Evolutionary conservation across 2,888 invertebrate species (phyloP).

Genomic region (Bruchidius siliquastri): DNA sequence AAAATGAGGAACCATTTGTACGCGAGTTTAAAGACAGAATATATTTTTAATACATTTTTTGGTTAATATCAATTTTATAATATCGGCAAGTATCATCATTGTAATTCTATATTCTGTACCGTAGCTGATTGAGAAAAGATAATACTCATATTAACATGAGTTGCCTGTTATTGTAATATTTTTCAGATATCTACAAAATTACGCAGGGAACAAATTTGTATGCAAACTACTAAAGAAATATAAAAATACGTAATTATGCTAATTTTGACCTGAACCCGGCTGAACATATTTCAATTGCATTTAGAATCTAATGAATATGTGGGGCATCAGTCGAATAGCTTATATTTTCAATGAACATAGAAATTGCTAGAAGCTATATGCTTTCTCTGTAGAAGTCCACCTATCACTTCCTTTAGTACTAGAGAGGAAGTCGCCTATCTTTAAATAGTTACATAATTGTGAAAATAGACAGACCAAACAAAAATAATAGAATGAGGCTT

Average conservation of each 20-base stretch:
- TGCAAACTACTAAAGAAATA: neutral
- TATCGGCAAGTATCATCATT: no score
- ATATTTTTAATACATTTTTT: no score
- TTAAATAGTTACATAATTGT: neutral
- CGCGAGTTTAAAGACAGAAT: no score
- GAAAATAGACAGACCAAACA: neutral
- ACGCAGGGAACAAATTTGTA: neutral
- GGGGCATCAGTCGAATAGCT: no score
- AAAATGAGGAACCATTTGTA: no score
- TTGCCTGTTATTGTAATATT: neutral
- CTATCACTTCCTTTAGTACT: neutral
- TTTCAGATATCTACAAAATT: neutral
- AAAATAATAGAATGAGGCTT: neutral
- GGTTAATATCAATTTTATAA: no score
- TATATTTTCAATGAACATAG: neutral
- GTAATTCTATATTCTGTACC: no score
- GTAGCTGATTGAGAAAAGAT: no score
- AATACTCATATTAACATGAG: neutral
- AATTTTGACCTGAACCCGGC: neutral
- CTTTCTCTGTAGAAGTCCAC: neutral
- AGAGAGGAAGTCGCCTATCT: neutral
- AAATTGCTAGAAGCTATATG: neutral
- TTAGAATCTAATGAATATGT: neutral
- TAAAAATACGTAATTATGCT: neutral
- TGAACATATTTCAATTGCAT: neutral